phyloP scores from a whole-genome alignment of 2,797 vertebrate genomes.

The Ibycter americanus region DNA sequence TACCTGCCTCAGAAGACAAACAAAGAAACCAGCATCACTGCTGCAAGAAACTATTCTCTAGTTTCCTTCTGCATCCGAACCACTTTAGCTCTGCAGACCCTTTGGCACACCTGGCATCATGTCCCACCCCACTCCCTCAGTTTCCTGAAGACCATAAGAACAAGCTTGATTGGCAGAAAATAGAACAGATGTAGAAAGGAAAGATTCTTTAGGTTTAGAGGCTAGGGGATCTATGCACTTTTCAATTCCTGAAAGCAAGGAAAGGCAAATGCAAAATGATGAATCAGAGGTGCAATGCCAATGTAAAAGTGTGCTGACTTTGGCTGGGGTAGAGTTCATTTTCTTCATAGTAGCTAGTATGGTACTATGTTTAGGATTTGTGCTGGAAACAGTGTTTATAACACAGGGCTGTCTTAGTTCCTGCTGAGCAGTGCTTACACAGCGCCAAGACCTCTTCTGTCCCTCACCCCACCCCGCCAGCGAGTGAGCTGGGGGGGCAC shows the following conservation, averaged over 20 bases:
- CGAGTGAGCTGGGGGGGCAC: too few relatives aligned
- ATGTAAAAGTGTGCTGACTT: not conserved
- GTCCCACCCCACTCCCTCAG: not conserved
- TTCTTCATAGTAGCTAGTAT: too few relatives aligned
- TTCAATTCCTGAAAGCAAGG: not conserved
- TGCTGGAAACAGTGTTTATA: too few relatives aligned
- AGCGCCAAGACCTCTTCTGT: too few relatives aligned
- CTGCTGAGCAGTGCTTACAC: too few relatives aligned
- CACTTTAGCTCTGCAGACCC: rapidly evolving
- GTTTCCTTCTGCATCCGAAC: not conserved
- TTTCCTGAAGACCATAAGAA: not conserved
- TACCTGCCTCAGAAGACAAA: not conserved
- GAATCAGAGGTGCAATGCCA: not conserved
- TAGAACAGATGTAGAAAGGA: not conserved
- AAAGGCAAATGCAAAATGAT: not conserved
- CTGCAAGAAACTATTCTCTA: not conserved
- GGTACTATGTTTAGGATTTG: too few relatives aligned
- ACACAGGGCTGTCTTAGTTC: too few relatives aligned
- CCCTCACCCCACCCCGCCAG: too few relatives aligned
- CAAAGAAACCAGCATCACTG: not conserved
- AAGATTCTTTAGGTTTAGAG: not conserved
- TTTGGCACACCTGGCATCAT: not conserved
- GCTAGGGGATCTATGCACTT: not conserved
- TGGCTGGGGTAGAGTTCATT: too few relatives aligned
- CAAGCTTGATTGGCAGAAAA: not conserved